These are phyloP conservation scores for Strigops habroptila DNA, from an alignment of 2,113 vertebrate species.

Conservation along the genomic window DNA sequence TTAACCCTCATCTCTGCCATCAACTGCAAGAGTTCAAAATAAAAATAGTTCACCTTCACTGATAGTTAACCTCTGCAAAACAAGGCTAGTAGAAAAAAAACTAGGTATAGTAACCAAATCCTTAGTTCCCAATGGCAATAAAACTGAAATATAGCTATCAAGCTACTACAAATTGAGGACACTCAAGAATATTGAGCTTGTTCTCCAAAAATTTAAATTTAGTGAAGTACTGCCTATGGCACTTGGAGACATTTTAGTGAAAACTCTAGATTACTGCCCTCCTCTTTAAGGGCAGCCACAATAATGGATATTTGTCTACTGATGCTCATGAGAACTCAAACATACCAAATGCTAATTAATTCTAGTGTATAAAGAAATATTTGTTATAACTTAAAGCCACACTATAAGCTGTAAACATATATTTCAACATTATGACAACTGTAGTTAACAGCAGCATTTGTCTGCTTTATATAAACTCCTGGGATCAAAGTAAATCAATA, in stretches of 20 bases:
- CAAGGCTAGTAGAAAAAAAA: conserved; percentile 32
- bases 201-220: background rate
- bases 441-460: background rate
- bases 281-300: background rate
- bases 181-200: background rate
- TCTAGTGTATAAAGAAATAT: background rate
- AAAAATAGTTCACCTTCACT: conserved; percentile 31
- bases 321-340: background rate
- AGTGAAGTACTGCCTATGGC: background rate
- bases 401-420: background rate
- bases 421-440: background rate
- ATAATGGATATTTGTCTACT: background rate
- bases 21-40: conserved; percentile 7
- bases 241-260: background rate
- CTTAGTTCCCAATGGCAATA: background rate
- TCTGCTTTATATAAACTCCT: background rate
- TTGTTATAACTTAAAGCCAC: background rate
- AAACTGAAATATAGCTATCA: background rate
- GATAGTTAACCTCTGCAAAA: conserved; percentile 22
- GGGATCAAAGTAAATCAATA: background rate
- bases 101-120: background rate
- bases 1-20: background rate
- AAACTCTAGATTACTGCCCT: background rate
- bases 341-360: background rate
- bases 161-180: background rate